phyloP scores from a whole-genome alignment of 2,113 vertebrate species.

The Orycteropus afer region DNA sequence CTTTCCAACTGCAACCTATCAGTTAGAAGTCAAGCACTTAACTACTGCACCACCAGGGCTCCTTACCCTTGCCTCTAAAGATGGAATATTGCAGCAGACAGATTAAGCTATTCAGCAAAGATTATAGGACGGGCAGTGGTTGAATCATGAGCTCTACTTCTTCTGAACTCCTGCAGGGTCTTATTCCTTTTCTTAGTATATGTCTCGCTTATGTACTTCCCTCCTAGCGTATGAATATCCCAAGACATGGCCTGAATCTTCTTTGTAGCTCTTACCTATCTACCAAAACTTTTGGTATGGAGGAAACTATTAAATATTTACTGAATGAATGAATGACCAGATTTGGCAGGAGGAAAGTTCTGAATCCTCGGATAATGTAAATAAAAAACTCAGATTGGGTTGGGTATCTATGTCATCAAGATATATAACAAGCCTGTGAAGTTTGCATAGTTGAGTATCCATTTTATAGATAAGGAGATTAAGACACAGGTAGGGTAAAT shows the following conservation, averaged over 20 bases:
- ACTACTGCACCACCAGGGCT: too few relatives aligned
- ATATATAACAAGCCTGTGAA: too few relatives aligned
- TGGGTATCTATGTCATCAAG: background rate
- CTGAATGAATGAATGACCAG: background rate
- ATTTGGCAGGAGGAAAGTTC: background rate
- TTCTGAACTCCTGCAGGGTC: background rate
- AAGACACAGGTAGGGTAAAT: too few relatives aligned
- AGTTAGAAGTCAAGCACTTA: too few relatives aligned
- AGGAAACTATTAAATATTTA: background rate
- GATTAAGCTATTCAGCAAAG: background rate
- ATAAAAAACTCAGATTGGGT: background rate
- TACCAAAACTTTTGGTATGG: background rate
- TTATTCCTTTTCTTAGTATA: too few relatives aligned
- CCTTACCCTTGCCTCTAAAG: too few relatives aligned
- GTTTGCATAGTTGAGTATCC: too few relatives aligned
- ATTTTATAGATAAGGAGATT: too few relatives aligned
- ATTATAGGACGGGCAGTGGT: background rate
- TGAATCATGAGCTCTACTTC: background rate
- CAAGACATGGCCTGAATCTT: background rate
- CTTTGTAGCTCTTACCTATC: background rate
- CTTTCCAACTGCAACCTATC: too few relatives aligned
- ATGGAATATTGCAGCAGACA: background rate
- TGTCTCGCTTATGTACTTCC: background rate
- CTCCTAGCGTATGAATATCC: background rate
- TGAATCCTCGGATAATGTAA: background rate